These are phyloP conservation scores for Thamnaconus septentrionalis DNA, from an alignment of 2,113 vertebrate genomes.

Conservation along the genomic window DNA sequence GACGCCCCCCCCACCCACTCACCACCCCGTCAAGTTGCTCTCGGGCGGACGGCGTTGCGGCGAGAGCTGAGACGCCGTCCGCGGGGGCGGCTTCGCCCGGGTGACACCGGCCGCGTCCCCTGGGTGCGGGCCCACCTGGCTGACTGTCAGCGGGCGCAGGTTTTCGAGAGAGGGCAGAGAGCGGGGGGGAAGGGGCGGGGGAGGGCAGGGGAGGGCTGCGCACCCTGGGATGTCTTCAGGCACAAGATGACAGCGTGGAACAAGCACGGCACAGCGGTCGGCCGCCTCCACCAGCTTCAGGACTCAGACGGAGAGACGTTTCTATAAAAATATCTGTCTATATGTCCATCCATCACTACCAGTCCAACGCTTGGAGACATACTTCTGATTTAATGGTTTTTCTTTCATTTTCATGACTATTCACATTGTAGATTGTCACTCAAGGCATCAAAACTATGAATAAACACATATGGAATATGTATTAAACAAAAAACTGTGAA, in stretches of 20 bases:
- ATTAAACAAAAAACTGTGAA: no score
- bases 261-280: constrained; percentile 19
- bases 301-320: no score
- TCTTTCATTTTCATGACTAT: no score
- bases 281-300: not conserved
- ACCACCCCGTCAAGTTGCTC: constrained; percentile 17
- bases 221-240: constrained; percentile 32
- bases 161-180: constrained; percentile 52
- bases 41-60: constrained; percentile 21
- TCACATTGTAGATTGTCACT: no score
- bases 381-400: no score
- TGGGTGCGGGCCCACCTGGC: constrained; percentile 74
- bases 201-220: constrained; percentile 21
- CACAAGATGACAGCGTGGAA: constrained; percentile 10
- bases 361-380: no score
- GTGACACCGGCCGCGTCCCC: constrained; percentile 68
- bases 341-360: no score
- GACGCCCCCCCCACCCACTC: constrained; percentile 57
- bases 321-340: no score
- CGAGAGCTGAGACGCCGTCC: no score
- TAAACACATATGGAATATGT: no score
- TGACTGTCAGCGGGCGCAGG: constrained; percentile 64
- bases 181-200: constrained; percentile 32
- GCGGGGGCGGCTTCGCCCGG: constrained; percentile 45
- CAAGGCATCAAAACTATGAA: no score